Evolutionary conservation across 1,140 invertebrate species (phyloP).

Genomic region (Ips nitidus): DNA sequence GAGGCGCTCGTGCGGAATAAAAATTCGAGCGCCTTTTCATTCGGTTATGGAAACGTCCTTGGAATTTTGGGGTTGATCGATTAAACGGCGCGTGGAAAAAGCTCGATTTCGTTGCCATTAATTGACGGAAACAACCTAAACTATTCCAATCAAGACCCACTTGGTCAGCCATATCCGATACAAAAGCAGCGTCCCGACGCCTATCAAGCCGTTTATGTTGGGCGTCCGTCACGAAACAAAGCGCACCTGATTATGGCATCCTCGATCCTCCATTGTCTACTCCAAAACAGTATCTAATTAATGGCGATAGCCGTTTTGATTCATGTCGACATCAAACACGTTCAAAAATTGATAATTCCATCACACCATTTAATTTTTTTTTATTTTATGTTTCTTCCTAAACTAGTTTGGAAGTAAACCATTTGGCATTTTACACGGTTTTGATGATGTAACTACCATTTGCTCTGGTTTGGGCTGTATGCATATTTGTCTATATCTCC

Average conservation of each 20-base stretch:
- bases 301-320: slow-evolving; percentile 32
- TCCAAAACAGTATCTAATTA: slow-evolving; percentile 38
- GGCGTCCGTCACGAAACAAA: slow-evolving; percentile 34
- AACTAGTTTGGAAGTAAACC: no score
- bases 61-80: slow-evolving; percentile 7
- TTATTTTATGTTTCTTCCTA: no score
- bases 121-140: not conserved
- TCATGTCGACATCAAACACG: slow-evolving; percentile 30
- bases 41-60: slow-evolving; percentile 36
- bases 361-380: not conserved
- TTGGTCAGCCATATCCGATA: slow-evolving; percentile 8
- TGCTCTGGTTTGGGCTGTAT: no score
- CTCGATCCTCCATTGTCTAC: slow-evolving; percentile 31
- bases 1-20: slow-evolving; percentile 39
- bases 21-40: slow-evolving; percentile 33
- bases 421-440: no score
- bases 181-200: slow-evolving; percentile 11
- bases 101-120: not conserved
- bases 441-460: no score
- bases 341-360: slow-evolving; percentile 1
- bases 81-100: not conserved
- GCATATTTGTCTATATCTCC: no score
- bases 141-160: slow-evolving; percentile 14
- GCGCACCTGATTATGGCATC: slow-evolving; percentile 36
- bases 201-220: slow-evolving; percentile 26